A percentile compares a stretch with the other conserved stretches of the same genome.
Conservation (phyloP, 2,888 invertebrate genomes). For the Nomada lathburiana region DNA sequence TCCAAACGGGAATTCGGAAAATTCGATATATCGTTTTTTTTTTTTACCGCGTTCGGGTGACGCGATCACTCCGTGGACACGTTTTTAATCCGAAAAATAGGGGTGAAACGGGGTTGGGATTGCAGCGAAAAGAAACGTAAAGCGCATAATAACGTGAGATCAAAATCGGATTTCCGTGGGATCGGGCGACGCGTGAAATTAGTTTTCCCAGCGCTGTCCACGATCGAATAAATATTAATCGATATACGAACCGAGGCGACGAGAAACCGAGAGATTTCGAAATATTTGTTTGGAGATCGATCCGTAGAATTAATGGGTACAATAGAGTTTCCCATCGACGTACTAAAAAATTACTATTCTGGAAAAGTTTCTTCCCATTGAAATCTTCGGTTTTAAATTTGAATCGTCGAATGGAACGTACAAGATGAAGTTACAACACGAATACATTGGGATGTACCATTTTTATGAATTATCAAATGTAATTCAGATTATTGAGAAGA, state of each 20-base stretch:
- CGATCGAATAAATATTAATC: slow-evolving; percentile 63
- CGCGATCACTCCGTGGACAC: slow-evolving; percentile 42
- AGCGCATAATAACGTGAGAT: slow-evolving; percentile 58
- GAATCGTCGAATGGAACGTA: no score
- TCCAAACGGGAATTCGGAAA: slow-evolving; percentile 62
- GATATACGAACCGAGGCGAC: not conserved
- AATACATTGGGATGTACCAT: no score
- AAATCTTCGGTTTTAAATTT: no score
- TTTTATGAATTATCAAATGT: no score
- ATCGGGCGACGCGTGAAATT: slow-evolving; percentile 66
- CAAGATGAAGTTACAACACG: no score
- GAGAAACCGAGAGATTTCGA: not conserved
- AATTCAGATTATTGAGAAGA: no score
- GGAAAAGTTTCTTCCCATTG: no score
- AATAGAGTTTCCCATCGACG: no score
- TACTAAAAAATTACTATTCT: no score
- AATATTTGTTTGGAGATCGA: not conserved
- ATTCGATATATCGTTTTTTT: slow-evolving; percentile 67
- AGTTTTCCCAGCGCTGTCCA: slow-evolving; percentile 47
- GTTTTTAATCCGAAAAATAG: slow-evolving; percentile 52
- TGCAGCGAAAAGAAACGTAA: slow-evolving; percentile 34
- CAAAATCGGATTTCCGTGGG: slow-evolving; percentile 60
- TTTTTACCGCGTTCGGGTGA: slow-evolving; percentile 46
- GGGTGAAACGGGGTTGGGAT: slow-evolving; percentile 6
- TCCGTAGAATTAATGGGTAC: not conserved